Evolutionary conservation across 2,113 vertebrate genomes (phyloP), one percentile per base, ranked within the genome.

Genomic region (Lota lota): DNA sequence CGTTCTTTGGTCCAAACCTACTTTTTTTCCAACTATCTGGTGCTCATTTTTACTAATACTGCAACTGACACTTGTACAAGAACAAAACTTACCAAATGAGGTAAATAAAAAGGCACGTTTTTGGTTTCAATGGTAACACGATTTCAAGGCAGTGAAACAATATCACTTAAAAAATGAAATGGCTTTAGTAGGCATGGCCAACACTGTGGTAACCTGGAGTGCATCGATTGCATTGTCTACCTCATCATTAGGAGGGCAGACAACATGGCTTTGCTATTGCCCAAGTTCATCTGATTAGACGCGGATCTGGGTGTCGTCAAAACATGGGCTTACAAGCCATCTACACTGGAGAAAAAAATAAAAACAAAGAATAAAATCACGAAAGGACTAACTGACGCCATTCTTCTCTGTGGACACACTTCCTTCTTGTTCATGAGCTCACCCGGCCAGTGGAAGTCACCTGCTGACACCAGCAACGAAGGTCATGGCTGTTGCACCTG

Each of bases 131-230:
- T 79, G 79, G 60, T 54, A 64, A 83, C 40, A 86, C 68, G 73
- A 81, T 78, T 76, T 85, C 73, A 82, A 82, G 75, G 79, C 78
- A 91, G 71, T 78, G 72, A 77, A 76, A 76, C 70, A 69, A 60
- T 60, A 79, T 71, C 58, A 71, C 65, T 70, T 68, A 73, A 60
- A 72, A 64, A 71, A 63, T 75, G 82, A 82, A 81, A 90, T 88
- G 87, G 86, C 87, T 89, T 88, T 86, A 77, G 77, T 71, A 82
- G 75, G 72, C 69, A 78, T 76, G 74, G 71, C 86, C 81, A 90
- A 92, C 88, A 92, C 88, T 90, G 85, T 83, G 79, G 88, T 91
- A 90, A 90, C 88, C 75, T 84, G 68, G 83, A 90, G 85, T 90
- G 85, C 85, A 89, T 70, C 79, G 78, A 75, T 86, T 79, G 61